A percentile compares a stretch with the other conserved stretches of the same genome.
phyloP scores from a whole-genome alignment of 2,888 invertebrate species.

The Brachyptera putata region DNA sequence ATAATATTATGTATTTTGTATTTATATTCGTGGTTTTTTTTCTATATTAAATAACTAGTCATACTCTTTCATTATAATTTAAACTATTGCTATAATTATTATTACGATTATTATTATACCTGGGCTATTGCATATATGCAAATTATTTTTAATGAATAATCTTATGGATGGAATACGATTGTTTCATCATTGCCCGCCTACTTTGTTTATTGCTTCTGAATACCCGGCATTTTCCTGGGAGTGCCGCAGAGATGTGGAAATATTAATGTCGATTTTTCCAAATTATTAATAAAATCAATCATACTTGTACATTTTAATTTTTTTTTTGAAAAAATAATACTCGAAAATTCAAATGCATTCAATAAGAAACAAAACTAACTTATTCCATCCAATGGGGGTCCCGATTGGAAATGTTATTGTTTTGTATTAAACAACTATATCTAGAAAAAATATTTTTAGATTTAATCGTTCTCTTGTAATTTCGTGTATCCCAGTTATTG shows the following conservation, averaged over 20 bases:
- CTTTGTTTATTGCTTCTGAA: slow-evolving; percentile 36
- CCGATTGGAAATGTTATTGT: too few relatives aligned
- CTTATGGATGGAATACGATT: slow-evolving; percentile 9
- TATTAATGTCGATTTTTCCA: too few relatives aligned
- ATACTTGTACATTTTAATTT: too few relatives aligned
- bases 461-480: background rate
- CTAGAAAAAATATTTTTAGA: too few relatives aligned
- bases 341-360: too few relatives aligned
- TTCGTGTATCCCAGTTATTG: slow-evolving; percentile 31
- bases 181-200: slow-evolving; percentile 30
- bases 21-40: background rate
- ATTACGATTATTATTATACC: slow-evolving; percentile 3
- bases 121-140: slow-evolving; percentile 23
- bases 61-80: background rate
- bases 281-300: too few relatives aligned
- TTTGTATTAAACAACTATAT: too few relatives aligned
- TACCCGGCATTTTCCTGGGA: slow-evolving; percentile 35
- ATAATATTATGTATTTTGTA: slow-evolving; percentile 1
- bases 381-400: too few relatives aligned
- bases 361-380: too few relatives aligned
- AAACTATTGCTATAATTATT: slow-evolving; percentile 28
- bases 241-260: background rate
- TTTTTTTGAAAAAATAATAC: too few relatives aligned
- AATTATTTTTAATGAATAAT: slow-evolving; percentile 14
- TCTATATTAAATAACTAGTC: background rate